Conservation (phyloP, 2,113 vertebrate species). For the Seriola dumerili region DNA sequence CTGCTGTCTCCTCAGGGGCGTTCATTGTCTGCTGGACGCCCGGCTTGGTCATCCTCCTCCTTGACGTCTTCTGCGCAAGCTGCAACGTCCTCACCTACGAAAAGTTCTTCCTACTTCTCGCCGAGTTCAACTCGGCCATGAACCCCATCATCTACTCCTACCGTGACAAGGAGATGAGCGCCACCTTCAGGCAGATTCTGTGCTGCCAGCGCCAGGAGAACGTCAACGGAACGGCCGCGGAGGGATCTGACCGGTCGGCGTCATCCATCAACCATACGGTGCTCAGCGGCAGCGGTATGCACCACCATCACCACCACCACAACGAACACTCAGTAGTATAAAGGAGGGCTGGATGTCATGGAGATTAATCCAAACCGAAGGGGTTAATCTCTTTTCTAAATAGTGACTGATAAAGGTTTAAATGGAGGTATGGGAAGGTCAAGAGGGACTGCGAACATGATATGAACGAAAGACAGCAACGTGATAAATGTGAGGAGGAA, state of each 20-base stretch:
- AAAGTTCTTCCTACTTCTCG: conserved; percentile 98
- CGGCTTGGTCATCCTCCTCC: conserved; percentile 93
- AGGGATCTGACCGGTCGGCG: conserved; percentile 94
- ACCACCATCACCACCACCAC: conserved; percentile 78
- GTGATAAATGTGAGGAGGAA: not conserved
- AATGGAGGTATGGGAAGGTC: conserved; percentile 13
- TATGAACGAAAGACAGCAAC: conserved; percentile 4
- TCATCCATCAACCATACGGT: conserved; percentile 98
- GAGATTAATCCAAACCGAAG: conserved; percentile 11
- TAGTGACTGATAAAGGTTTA: conserved; percentile 43
- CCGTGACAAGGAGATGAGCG: conserved; percentile 98
- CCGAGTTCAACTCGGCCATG: conserved; percentile 99
- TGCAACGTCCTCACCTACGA: conserved; percentile 95
- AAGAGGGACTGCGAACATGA: conserved; percentile 26
- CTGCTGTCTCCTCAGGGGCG: conserved; percentile 85
- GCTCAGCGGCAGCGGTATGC: conserved; percentile 80
- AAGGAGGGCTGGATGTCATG: conserved; percentile 36
- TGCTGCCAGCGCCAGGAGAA: conserved; percentile 95
- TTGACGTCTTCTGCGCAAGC: conserved; percentile 93
- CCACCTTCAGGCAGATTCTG: conserved; percentile 97
- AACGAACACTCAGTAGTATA: conserved; percentile 97
- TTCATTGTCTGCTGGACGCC: conserved; percentile 99
- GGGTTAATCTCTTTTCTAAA: conserved; percentile 36
- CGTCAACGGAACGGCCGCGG: conserved; percentile 87
- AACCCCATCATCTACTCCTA: conserved; percentile 99